Evolutionary conservation across 2,888 invertebrate species (phyloP).

Genomic region (Sepiola atlantica): DNA sequence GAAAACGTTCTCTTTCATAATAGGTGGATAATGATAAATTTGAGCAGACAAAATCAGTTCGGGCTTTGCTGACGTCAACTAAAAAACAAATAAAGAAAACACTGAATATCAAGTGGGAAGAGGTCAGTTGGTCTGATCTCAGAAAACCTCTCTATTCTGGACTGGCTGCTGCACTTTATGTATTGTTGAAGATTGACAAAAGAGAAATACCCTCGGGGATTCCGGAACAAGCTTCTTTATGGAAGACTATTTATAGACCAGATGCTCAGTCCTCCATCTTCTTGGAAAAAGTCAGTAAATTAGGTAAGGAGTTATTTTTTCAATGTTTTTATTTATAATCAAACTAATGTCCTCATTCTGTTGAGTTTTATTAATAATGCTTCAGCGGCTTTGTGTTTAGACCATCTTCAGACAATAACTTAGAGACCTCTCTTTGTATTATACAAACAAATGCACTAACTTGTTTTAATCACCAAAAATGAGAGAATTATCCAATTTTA

Average conservation of each 20-base stretch:
- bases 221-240: background rate
- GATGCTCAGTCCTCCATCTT: background rate
- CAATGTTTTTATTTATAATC: background rate
- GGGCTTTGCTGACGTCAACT: background rate
- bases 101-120: background rate
- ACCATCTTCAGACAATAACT: too few species aligned
- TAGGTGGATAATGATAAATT: background rate
- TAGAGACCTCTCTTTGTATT: too few species aligned
- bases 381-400: too few species aligned
- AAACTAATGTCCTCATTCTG: background rate
- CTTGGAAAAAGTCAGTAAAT: background rate
- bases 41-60: background rate
- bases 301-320: background rate
- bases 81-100: background rate
- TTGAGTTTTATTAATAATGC: background rate
- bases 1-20: background rate
- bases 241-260: background rate
- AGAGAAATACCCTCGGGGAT: background rate
- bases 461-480: too few species aligned
- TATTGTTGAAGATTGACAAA: background rate
- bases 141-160: background rate
- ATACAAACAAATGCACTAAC: too few species aligned
- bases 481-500: too few species aligned
- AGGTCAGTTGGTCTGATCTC: background rate
- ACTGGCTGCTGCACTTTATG: constrained; percentile 14